Evolutionary conservation across 2,888 invertebrate species (phyloP).

Genomic region (Barypeithes pellucidus): DNA sequence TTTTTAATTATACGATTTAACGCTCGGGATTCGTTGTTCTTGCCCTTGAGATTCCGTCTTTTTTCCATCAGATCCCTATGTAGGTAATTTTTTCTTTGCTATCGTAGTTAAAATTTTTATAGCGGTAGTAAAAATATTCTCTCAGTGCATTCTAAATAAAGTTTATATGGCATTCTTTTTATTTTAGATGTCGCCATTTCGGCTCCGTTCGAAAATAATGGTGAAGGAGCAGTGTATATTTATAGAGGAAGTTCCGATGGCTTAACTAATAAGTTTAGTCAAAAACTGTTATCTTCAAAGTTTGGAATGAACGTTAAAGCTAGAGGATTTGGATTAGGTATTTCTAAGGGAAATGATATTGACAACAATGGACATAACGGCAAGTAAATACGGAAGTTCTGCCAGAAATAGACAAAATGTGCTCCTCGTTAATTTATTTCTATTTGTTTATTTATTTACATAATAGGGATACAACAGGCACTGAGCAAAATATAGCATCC

Average conservation of each 20-base stretch:
- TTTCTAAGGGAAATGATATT: conserved; percentile 76
- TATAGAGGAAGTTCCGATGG: conserved; percentile 74
- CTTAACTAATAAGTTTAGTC: conserved; percentile 69
- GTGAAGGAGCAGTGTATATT: conserved; percentile 77
- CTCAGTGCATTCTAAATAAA: not conserved
- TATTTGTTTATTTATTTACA: no score
- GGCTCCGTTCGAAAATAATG: conserved; percentile 78
- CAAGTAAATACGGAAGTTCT: conserved; percentile 64
- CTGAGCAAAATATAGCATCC: no score
- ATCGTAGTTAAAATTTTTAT: no score
- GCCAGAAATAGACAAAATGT: no score
- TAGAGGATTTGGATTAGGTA: conserved; percentile 77
- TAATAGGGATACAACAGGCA: no score
- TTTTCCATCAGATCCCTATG: no score
- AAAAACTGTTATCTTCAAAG: conserved; percentile 73
- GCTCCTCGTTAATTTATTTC: no score
- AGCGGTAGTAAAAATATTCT: no score
- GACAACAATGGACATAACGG: conserved; percentile 78
- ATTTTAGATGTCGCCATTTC: conserved; percentile 77
- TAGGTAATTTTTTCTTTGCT: no score
- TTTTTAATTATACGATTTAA: no score
- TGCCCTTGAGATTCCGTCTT: no score
- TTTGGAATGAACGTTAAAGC: conserved; percentile 55
- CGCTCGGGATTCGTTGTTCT: no score
- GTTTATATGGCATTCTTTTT: conserved; percentile 12